phyloP scores from a whole-genome alignment of 2,797 vertebrate species.

The Austrolebias charrua region DNA sequence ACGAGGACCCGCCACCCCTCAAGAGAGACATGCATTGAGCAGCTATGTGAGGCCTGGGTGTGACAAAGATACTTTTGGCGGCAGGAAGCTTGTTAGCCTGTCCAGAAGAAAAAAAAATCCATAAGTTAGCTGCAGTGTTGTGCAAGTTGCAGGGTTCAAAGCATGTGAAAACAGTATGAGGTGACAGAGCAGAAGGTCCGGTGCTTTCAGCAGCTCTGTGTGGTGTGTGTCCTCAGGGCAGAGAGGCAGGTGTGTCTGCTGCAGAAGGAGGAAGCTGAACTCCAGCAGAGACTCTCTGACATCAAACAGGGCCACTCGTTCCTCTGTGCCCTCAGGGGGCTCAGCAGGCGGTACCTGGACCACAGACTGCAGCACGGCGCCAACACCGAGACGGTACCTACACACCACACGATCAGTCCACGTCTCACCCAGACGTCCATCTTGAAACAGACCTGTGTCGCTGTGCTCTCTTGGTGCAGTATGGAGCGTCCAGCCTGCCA shows the following conservation, averaged over 20 bases:
- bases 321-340: constrained; percentile 51
- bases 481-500: constrained; percentile 51
- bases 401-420: neutral
- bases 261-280: constrained; percentile 53
- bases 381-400: constrained; percentile 52
- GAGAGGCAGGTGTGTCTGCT: constrained; percentile 45
- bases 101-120: too few species aligned
- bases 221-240: constrained; percentile 37
- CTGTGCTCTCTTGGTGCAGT: constrained; percentile 38
- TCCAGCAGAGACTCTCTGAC: constrained; percentile 45
- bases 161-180: too few species aligned
- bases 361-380: constrained; percentile 35
- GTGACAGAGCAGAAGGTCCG: too few species aligned
- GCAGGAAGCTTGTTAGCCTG: too few species aligned
- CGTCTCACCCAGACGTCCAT: too few species aligned
- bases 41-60: too few species aligned
- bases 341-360: constrained; percentile 51
- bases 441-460: neutral
- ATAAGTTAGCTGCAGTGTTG: too few species aligned
- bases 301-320: constrained; percentile 50
- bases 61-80: too few species aligned
- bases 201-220: too few species aligned
- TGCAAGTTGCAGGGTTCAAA: too few species aligned
- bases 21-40: too few species aligned
- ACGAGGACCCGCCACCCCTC: too few species aligned